phyloP scores from a whole-genome alignment of 2,797 vertebrate species.

The Lithobates pipiens region DNA sequence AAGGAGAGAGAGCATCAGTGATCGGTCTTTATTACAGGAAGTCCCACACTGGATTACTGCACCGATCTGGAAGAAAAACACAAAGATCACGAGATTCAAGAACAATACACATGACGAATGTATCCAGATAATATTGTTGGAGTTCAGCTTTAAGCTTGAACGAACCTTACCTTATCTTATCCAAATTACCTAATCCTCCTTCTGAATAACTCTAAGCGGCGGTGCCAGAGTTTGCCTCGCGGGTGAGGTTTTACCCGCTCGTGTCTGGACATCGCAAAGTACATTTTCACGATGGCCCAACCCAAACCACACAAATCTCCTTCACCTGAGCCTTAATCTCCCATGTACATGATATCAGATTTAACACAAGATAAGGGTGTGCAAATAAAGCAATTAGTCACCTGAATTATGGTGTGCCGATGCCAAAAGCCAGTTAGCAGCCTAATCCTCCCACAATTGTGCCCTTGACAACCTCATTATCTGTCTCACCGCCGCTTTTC shows the following conservation, averaged over 20 bases:
- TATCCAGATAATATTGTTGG: no score
- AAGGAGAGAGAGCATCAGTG: no score
- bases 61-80: no score
- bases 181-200: not conserved
- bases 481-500: not conserved
- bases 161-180: no score
- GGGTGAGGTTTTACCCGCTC: not conserved
- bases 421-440: constrained; percentile 10
- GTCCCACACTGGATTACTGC: no score
- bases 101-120: no score
- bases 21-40: no score
- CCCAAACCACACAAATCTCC: constrained; percentile 12
- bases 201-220: not conserved
- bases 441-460: constrained; percentile 8
- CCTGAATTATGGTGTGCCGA: not conserved
- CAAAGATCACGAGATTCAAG: no score
- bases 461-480: constrained; percentile 9
- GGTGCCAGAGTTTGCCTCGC: not conserved
- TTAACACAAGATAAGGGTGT: constrained; percentile 27
- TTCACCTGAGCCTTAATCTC: constrained; percentile 12
- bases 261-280: not conserved
- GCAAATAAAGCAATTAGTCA: constrained; percentile 55
- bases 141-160: no score
- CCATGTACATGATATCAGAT: constrained; percentile 35
- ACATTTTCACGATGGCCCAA: not conserved